Evolutionary conservation across 2,113 vertebrate species (phyloP).

Genomic region (Rallus limicola): DNA sequence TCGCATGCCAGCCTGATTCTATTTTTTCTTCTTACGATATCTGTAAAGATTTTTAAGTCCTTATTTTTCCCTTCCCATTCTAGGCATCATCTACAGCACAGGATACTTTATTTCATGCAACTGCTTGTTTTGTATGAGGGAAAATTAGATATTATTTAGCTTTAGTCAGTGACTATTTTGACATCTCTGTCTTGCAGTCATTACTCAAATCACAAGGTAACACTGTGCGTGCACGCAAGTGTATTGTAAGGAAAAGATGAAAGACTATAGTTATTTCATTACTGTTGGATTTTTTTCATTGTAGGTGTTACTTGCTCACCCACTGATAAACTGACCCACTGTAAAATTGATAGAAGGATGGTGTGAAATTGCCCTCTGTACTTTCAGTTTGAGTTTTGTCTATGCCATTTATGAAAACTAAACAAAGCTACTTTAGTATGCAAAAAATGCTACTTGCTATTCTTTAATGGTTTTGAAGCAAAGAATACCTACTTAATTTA

Average conservation of each 20-base stretch:
- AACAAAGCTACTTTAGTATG: constrained; percentile 1
- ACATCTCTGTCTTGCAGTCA: not conserved
- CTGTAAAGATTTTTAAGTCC: not conserved
- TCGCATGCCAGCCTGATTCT: not conserved
- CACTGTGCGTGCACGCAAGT: not conserved
- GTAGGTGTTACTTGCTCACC: not conserved
- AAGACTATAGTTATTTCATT: constrained; percentile 20
- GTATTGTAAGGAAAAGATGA: not conserved
- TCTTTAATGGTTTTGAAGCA: not conserved
- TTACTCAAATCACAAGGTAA: constrained; percentile 21
- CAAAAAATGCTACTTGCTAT: not conserved
- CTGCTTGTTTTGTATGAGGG: not conserved
- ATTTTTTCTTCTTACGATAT: not conserved
- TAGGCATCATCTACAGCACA: not conserved
- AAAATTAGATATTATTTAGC: not conserved
- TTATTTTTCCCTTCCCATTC: not conserved
- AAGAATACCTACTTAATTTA: not conserved
- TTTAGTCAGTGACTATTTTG: not conserved
- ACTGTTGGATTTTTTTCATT: not conserved
- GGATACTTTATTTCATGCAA: not conserved
- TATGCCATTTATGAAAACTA: not conserved
- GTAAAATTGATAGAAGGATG: constrained; percentile 31
- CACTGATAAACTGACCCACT: constrained; percentile 26
- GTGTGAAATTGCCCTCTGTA: constrained; percentile 1
- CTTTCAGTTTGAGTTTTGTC: constrained; percentile 1